Percentiles rank a stretch among this genome's conserved stretches.
phyloP scores from a whole-genome alignment of 2,797 vertebrate genomes.

The Megalops cyprinoides region DNA sequence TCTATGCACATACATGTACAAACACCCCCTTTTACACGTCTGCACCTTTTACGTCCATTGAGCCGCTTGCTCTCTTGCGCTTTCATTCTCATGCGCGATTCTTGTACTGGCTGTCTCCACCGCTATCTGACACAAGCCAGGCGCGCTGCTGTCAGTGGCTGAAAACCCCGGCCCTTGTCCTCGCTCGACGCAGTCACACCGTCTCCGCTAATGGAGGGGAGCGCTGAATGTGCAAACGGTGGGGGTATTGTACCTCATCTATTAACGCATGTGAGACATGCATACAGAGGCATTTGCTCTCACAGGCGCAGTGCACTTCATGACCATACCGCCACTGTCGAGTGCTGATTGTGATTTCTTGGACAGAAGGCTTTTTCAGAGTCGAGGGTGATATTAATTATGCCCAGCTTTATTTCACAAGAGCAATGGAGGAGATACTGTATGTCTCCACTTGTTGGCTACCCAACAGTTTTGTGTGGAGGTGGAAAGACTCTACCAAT shows the following conservation, averaged over 20 bases:
- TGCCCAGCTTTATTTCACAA: no score
- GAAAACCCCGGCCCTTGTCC: constrained; percentile 22
- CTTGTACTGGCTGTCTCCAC: constrained; percentile 30
- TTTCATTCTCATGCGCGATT: background rate
- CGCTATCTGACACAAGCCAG: constrained; percentile 30
- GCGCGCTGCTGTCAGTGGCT: constrained; percentile 17
- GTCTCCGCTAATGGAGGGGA: background rate
- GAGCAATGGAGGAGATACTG: no score
- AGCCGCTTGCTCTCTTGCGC: background rate
- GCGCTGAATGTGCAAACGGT: background rate
- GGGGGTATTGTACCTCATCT: background rate
- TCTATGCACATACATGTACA: background rate
- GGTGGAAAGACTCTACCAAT: no score
- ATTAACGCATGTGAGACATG: background rate
- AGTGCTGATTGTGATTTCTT: no score
- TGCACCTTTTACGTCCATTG: background rate
- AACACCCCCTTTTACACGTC: background rate
- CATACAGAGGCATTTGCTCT: background rate
- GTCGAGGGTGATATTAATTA: no score
- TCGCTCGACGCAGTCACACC: background rate
- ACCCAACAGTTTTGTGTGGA: no score
- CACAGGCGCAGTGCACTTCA: background rate
- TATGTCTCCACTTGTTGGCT: no score
- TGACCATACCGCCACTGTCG: no score
- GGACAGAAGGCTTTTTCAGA: no score